Conservation (phyloP, 2,888 invertebrate species). For the Phrixothrix hirtus region DNA sequence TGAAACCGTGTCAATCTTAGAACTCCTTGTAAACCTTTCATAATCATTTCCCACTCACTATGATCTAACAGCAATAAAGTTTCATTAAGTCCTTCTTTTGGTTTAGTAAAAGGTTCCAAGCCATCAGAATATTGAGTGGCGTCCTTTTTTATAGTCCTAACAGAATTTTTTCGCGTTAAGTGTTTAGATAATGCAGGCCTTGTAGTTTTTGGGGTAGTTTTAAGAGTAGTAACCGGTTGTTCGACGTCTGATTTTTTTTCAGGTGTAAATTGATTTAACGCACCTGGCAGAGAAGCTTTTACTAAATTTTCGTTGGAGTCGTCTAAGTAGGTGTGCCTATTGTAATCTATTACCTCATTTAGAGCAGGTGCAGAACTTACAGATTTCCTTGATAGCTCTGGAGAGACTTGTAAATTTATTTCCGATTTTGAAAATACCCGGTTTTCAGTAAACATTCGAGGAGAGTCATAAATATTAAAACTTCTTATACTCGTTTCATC, state of each 20-base stretch:
- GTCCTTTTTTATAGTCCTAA: constrained; percentile 29
- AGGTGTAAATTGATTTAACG: constrained; percentile 34
- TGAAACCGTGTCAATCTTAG: constrained; percentile 71
- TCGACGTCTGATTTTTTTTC: constrained; percentile 5
- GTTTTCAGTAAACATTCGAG: constrained; percentile 18
- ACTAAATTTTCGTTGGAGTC: constrained; percentile 35
- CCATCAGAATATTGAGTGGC: constrained; percentile 35
- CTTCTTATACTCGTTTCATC: constrained; percentile 22
- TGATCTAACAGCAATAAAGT: constrained; percentile 69
- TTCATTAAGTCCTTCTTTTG: constrained; percentile 66
- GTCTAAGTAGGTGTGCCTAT: constrained; percentile 29
- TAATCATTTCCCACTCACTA: constrained; percentile 79
- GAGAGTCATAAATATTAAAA: constrained; percentile 16
- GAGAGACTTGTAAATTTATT: constrained; percentile 45
- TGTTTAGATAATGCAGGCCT: constrained; percentile 14
- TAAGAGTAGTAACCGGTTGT: constrained; percentile 18
- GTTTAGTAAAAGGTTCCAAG: constrained; percentile 63
- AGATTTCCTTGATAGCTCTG: constrained; percentile 47
- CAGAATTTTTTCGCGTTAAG: constrained; percentile 31
- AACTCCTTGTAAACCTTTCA: constrained; percentile 71
- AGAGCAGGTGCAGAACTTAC: constrained; percentile 50
- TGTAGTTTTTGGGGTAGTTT: constrained; percentile 27
- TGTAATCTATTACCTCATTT: constrained; percentile 32
- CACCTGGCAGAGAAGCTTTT: constrained; percentile 39
- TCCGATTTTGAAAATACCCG: constrained; percentile 46